Percentiles rank a stretch among this genome's conserved stretches.
These are phyloP conservation scores for Nothura maculosa DNA, from an alignment of 2,797 vertebrate genomes.

Conservation along the genomic window DNA sequence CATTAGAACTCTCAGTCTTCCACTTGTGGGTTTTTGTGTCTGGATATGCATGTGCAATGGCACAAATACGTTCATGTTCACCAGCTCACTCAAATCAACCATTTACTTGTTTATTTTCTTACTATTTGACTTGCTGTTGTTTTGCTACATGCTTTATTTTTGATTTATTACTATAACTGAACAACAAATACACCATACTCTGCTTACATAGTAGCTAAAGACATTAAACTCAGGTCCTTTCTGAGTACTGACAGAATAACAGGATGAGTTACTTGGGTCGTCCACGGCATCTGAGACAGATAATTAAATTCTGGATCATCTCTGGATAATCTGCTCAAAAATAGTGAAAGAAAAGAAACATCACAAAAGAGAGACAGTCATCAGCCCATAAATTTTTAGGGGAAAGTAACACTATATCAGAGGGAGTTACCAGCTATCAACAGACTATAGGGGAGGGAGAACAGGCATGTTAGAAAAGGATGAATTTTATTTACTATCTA, in stretches of 20 bases:
- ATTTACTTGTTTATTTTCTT: not conserved
- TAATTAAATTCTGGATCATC: not conserved
- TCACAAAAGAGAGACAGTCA: not conserved
- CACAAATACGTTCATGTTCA: not conserved
- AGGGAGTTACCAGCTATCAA: not conserved
- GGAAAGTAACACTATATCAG: not conserved
- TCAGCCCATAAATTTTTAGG: not conserved
- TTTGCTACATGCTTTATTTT: not conserved
- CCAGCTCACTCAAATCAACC: rapidly evolving
- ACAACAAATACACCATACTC: not conserved
- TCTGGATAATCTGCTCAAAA: not conserved
- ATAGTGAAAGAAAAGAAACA: not conserved
- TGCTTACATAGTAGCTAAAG: not conserved
- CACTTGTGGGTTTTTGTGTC: not conserved
- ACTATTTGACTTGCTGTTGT: not conserved
- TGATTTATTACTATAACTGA: not conserved
- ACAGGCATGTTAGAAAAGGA: not conserved
- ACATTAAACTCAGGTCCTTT: not conserved
- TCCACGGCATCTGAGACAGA: not conserved
- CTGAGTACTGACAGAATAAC: not conserved
- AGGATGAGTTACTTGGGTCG: not conserved
- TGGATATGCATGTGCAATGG: rapidly evolving
- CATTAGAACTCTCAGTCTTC: not conserved
- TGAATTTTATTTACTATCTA: not conserved
- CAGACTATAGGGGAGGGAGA: not conserved